phyloP scores from a whole-genome alignment of 2,888 invertebrate genomes.

The Coleophora deauratella region DNA sequence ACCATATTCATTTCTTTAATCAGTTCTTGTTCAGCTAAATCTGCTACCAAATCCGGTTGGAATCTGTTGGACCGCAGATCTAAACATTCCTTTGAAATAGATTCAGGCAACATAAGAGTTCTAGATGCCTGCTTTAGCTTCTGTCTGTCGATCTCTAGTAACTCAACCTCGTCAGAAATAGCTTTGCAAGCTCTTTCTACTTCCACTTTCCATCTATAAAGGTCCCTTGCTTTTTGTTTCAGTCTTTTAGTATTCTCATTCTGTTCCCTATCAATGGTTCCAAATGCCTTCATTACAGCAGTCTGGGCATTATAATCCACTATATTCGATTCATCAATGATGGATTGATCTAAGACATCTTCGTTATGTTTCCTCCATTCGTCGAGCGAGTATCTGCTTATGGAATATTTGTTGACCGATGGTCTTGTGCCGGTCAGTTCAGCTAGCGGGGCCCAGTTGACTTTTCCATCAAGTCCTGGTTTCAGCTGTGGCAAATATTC shows the following conservation, averaged over 20 bases:
- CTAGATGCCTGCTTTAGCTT: constrained; percentile 80
- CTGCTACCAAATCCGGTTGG: constrained; percentile 83
- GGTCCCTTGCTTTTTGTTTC: constrained; percentile 77
- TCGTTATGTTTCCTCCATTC: constrained; percentile 81
- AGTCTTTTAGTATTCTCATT: constrained; percentile 78
- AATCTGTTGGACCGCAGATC: constrained; percentile 80
- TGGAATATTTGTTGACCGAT: constrained; percentile 82
- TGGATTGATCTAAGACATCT: constrained; percentile 60
- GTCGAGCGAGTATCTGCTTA: constrained; percentile 80
- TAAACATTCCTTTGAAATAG: constrained; percentile 84
- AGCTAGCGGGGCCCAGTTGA: constrained; percentile 81
- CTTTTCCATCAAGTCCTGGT: constrained; percentile 82
- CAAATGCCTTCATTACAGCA: constrained; percentile 77
- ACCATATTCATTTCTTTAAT: constrained; percentile 83
- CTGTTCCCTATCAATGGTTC: constrained; percentile 79
- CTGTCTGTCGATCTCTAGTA: constrained; percentile 78
- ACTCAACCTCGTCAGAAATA: constrained; percentile 80
- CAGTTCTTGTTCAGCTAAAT: constrained; percentile 84
- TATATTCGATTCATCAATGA: constrained; percentile 71
- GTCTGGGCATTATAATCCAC: constrained; percentile 77
- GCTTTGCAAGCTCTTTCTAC: constrained; percentile 80
- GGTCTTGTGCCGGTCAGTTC: constrained; percentile 83
- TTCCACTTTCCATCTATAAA: constrained; percentile 84
- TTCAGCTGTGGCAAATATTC: constrained; percentile 44
- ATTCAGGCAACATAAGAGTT: constrained; percentile 80